Base-by-base conservation (phyloP, 1,140 invertebrate genomes). In the Drosophila guanche region DNA sequence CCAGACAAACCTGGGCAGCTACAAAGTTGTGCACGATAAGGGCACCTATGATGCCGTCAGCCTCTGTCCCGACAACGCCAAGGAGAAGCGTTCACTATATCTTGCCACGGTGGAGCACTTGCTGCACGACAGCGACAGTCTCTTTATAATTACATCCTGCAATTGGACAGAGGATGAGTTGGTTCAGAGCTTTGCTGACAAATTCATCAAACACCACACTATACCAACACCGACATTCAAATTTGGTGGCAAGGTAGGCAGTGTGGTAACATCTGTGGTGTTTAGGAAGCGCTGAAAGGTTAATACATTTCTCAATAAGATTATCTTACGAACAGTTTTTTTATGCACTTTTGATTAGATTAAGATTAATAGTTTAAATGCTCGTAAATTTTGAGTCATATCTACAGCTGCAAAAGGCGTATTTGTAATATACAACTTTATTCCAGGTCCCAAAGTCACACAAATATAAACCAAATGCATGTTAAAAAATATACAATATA, bases 11-110 rank as follows among this genome's bases (percentile, higher is more conserved):
- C 12, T 91, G n/a, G 75, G 92, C 5, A 92, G 92, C 57, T 97
- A 94, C 80, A 93, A 94, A 77, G 78, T 97, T 10, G 92, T 95
- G 0, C 93, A 98, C 52, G 97, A 98, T 91, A 98, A 99, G 92
- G 97, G 98, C 0, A 99, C 98, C 0, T 99, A 97, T 91, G 97
- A 98, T 93, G 97, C 98, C 0, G 95, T 99, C 43, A 96, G 96
- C 88, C 92, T 99, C 4, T 94, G 94, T 88, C 95, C 96, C 0
- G 93, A 95, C 0, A 92, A 95, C 85, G 91, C 95, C 0, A 92
- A 93, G 48, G 86, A 92, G 29, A 94, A 95, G 67, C 92, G 96
- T 55, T 45, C 91, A 37, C 94, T 92, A 20, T 99, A 98, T 80
- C 93, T 96, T 1, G 72, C 93, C 12, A 96, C 95, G 81, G 92